A percentile compares a stretch with the other conserved stretches of the same genome.
Evolutionary conservation across 2,797 vertebrate genomes (phyloP).

Genomic region (Cetoscarus ocellatus): DNA sequence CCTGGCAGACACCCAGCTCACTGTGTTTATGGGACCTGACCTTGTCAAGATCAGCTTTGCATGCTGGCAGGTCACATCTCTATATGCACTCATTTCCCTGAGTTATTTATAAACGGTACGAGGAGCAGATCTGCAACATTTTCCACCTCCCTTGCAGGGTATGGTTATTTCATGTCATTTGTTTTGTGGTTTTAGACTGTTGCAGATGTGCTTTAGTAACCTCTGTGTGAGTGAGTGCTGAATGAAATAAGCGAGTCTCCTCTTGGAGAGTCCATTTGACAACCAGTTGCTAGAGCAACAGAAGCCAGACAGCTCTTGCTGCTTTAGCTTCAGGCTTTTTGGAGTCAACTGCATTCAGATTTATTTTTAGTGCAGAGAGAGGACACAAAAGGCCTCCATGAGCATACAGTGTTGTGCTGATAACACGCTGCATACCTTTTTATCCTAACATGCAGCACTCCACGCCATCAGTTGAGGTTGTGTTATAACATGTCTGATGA

Average conservation of each 20-base stretch:
- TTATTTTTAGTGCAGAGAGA: conserved; percentile 52
- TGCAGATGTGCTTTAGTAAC: conserved; percentile 54
- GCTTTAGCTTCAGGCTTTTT: conserved; percentile 60
- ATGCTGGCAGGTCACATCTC: conserved; percentile 6
- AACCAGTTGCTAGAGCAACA: conserved; percentile 76
- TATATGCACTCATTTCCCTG: conserved; percentile 17
- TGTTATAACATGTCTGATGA: not conserved
- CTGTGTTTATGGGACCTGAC: not conserved
- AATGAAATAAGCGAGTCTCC: conserved; percentile 59
- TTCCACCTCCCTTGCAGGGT: conserved; percentile 32
- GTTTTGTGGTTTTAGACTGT: conserved; percentile 31
- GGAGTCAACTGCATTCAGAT: conserved; percentile 57
- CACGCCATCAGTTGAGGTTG: conserved; percentile 11
- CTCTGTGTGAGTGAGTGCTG: conserved; percentile 41
- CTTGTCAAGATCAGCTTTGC: conserved; percentile 6
- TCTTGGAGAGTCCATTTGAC: conserved; percentile 53
- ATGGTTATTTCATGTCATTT: conserved; percentile 40
- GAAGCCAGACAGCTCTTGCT: conserved; percentile 64
- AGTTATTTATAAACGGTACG: conserved; percentile 35
- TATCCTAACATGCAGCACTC: conserved; percentile 2
- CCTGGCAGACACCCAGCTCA: not conserved
- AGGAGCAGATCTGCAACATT: conserved; percentile 12
- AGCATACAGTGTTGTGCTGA: conserved; percentile 4
- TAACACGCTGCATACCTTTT: conserved; percentile 1
- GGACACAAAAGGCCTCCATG: conserved; percentile 35